These are phyloP conservation scores for Malurus cyaneus DNA, from an alignment of 2,113 vertebrate genomes.

Conservation along the genomic window DNA sequence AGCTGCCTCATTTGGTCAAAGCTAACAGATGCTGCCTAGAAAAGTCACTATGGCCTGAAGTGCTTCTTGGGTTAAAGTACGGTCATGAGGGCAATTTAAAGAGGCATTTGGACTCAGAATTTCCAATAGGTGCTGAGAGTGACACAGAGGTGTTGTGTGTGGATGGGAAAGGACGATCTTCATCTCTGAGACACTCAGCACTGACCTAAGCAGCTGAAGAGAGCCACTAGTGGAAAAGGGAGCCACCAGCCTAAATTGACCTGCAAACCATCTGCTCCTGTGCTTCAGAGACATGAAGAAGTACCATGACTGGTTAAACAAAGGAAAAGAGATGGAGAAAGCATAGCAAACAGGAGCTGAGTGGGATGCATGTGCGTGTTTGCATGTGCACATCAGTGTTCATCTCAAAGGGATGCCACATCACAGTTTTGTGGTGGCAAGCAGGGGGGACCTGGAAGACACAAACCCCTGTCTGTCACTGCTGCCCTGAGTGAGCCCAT, in stretches of 20 bases:
- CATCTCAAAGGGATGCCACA: neutral
- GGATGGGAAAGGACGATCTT: neutral
- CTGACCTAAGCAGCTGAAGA: neutral
- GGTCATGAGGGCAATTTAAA: constrained; percentile 5
- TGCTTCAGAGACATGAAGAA: neutral
- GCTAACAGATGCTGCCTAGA: neutral
- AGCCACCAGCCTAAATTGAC: neutral
- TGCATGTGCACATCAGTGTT: rapidly evolving
- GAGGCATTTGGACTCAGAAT: neutral
- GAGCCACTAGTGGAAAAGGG: neutral
- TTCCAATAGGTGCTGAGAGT: neutral
- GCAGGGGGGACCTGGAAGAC: neutral
- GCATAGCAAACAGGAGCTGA: neutral
- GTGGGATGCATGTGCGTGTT: neutral
- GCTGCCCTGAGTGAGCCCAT: neutral
- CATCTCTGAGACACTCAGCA: neutral
- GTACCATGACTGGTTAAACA: neutral
- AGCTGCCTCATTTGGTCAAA: neutral
- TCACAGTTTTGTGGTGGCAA: neutral
- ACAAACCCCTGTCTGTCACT: neutral
- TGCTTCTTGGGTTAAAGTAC: neutral
- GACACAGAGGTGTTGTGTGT: neutral
- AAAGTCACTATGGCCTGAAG: constrained; percentile 4
- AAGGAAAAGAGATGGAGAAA: neutral
- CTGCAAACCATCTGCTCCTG: neutral